A percentile compares a stretch with the other conserved stretches of the same genome.
Conservation (phyloP, 1,140 invertebrate genomes). For the Ectropis grisescens region DNA sequence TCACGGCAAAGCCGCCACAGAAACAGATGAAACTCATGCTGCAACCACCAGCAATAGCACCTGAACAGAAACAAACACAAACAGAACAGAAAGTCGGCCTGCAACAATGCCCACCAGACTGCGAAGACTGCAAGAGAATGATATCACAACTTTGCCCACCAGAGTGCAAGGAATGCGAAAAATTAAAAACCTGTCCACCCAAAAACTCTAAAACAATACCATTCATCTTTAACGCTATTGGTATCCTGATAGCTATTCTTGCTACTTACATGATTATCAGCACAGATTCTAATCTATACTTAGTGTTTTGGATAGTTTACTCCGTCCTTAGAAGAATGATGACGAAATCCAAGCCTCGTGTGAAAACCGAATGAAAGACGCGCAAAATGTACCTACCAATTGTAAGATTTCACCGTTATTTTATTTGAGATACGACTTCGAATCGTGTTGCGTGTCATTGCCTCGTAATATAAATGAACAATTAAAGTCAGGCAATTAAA, state of each 20-base stretch:
- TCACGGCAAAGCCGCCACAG: constrained; percentile 19
- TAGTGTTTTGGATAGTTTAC: constrained; percentile 47
- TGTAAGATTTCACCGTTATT: no score
- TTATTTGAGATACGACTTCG: no score
- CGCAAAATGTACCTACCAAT: no score
- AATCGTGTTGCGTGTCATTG: not conserved
- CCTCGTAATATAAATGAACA: not conserved
- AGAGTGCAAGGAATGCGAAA: not conserved
- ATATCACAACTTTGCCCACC: no score
- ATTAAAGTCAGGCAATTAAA: no score
- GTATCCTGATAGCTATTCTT: constrained; percentile 36
- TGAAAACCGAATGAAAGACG: constrained; percentile 15
- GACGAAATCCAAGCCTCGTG: constrained; percentile 27
- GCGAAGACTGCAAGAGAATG: no score
- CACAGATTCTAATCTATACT: constrained; percentile 45
- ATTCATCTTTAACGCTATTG: constrained; percentile 31
- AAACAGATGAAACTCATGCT: no score
- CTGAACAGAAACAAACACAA: no score
- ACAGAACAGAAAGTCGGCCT: no score
- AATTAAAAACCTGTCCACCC: constrained; percentile 1
- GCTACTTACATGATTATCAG: constrained; percentile 46
- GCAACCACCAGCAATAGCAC: constrained; percentile 3
- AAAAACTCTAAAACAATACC: constrained; percentile 10
- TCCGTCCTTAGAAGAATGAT: constrained; percentile 45
- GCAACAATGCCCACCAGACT: constrained; percentile 9